Conservation (phyloP, 2,113 vertebrate genomes). For the Hydropotes inermis region DNA sequence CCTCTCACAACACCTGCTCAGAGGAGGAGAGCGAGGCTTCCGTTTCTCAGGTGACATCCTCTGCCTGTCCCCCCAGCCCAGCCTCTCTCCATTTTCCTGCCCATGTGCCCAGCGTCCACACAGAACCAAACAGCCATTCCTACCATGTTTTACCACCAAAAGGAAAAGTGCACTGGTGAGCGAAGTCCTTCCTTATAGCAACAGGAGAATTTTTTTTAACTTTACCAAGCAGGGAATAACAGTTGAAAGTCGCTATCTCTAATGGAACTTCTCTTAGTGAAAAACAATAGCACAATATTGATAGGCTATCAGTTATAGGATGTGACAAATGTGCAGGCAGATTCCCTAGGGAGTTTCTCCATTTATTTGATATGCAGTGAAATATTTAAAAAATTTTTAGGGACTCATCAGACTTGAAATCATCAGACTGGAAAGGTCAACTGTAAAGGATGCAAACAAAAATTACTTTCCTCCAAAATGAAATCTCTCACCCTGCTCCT, state of each 20-base stretch:
- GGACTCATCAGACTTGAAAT: background rate
- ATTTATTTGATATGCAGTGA: background rate
- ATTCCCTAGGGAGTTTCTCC: background rate
- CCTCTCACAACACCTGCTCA: background rate
- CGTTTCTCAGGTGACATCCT: background rate
- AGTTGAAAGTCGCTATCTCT: background rate
- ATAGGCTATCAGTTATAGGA: background rate
- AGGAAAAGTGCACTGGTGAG: slow-evolving; percentile 15
- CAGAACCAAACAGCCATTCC: background rate
- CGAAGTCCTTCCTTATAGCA: background rate
- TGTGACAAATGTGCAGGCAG: background rate
- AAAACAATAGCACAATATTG: background rate
- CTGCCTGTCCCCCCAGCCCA: background rate
- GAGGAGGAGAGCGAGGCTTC: background rate
- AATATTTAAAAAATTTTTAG: background rate
- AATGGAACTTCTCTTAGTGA: background rate
- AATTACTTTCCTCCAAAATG: background rate
- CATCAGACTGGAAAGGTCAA: background rate
- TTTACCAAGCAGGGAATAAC: slow-evolving; percentile 29
- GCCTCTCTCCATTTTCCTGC: background rate
- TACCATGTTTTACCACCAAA: background rate
- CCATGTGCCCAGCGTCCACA: background rate
- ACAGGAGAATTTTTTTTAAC: background rate
- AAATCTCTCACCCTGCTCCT: background rate
- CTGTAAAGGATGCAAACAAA: slow-evolving; percentile 18